These are phyloP conservation scores for Seira ritae DNA, from an alignment of 2,888 invertebrate species.

Conservation along the genomic window DNA sequence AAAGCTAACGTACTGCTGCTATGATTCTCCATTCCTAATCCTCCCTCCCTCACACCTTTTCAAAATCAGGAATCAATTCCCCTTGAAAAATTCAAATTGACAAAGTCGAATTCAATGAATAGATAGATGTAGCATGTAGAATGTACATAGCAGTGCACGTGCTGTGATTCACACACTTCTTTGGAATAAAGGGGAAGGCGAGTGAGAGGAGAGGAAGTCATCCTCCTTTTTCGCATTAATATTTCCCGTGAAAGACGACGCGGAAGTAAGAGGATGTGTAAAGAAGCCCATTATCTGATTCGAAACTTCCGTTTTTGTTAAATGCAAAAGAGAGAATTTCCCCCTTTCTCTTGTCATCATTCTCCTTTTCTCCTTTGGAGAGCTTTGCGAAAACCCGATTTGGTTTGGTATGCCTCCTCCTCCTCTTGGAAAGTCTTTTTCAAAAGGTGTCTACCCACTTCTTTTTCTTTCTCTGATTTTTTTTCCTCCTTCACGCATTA, in stretches of 20 bases:
- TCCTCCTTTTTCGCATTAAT: too few species aligned
- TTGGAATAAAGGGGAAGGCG: too few species aligned
- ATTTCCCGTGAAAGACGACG: constrained; percentile 12
- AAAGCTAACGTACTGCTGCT: too few species aligned
- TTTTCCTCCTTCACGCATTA: constrained; percentile 26
- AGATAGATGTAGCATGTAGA: too few species aligned
- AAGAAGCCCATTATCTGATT: constrained; percentile 54
- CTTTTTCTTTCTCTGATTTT: constrained; percentile 41
- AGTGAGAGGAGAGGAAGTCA: too few species aligned
- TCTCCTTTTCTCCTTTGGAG: background rate
- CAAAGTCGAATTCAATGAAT: too few species aligned
- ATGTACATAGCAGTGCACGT: too few species aligned
- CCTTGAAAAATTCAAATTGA: too few species aligned
- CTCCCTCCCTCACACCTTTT: too few species aligned
- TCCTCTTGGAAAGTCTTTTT: constrained; percentile 4
- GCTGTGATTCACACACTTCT: too few species aligned
- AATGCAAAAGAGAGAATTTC: constrained; percentile 29
- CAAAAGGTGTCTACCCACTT: constrained; percentile 37
- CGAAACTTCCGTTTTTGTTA: constrained; percentile 53
- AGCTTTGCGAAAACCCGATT: constrained; percentile 8
- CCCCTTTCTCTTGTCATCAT: background rate
- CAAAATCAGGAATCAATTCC: too few species aligned
- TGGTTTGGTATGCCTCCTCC: background rate
- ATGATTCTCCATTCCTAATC: too few species aligned
- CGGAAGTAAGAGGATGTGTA: constrained; percentile 51